These are phyloP conservation scores for Morone saxatilis DNA, from an alignment of 2,113 vertebrate genomes.

Conservation along the genomic window DNA sequence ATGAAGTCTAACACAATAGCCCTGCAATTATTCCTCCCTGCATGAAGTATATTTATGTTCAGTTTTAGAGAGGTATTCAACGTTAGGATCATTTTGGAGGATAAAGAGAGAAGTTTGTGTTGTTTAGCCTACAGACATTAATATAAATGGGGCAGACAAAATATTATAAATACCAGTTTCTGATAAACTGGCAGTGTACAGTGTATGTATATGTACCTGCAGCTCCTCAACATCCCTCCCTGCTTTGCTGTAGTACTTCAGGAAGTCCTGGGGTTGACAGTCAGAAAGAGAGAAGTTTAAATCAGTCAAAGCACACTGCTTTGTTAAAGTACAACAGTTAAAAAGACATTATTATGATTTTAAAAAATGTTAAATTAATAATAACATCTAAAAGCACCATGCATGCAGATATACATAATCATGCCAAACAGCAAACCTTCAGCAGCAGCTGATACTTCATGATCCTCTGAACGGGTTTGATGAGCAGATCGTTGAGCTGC, in stretches of 20 bases:
- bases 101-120: neutral
- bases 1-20: neutral
- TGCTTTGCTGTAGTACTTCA: slow-evolving; percentile 91
- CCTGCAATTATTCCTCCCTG: neutral
- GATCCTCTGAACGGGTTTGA: slow-evolving; percentile 94
- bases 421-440: slow-evolving; percentile 78
- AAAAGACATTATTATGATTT: too few relatives aligned
- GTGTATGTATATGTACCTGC: slow-evolving; percentile 78
- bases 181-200: neutral
- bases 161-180: neutral
- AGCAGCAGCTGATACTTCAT: slow-evolving; percentile 95
- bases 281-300: slow-evolving; percentile 26
- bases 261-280: slow-evolving; percentile 87
- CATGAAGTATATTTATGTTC: neutral
- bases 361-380: neutral
- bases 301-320: neutral
- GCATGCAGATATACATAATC: neutral
- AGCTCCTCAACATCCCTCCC: slow-evolving; percentile 85
- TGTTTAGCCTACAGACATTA: neutral
- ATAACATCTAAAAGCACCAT: neutral
- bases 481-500: slow-evolving; percentile 92
- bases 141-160: neutral
- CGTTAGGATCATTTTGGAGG: neutral
- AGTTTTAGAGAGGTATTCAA: neutral
- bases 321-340: neutral